Evolutionary conservation across 2,797 vertebrate species (phyloP).

Genomic region (Anguilla megastoma): DNA sequence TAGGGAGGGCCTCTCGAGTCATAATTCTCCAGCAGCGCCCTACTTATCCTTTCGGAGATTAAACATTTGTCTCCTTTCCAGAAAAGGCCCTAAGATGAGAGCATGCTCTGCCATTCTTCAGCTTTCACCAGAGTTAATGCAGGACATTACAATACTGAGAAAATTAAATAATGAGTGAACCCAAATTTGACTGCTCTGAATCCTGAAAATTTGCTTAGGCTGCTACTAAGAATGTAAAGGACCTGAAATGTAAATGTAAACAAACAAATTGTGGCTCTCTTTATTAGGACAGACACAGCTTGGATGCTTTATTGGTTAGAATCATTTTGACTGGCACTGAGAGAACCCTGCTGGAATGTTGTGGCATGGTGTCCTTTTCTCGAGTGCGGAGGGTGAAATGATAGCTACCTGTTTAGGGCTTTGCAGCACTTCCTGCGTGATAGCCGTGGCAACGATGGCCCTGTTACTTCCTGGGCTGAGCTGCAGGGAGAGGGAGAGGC

Average conservation of each 20-base stretch:
- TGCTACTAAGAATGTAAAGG: background rate
- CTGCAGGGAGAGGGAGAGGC: conserved; percentile 84
- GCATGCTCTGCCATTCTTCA: conserved; percentile 53
- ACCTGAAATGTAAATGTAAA: conserved; percentile 10
- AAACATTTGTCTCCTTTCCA: conserved; percentile 51
- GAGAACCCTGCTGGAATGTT: background rate
- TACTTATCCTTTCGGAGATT: conserved; percentile 53
- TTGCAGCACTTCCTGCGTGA: conserved; percentile 86
- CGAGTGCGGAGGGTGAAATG: background rate
- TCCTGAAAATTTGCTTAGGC: background rate
- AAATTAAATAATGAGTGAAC: conserved; percentile 29
- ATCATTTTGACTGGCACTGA: background rate
- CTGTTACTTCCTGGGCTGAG: conserved; percentile 79
- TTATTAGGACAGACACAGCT: background rate
- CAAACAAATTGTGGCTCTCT: background rate
- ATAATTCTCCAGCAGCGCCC: conserved; percentile 48
- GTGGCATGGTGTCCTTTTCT: background rate
- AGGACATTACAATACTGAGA: conserved; percentile 42
- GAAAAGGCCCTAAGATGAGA: conserved; percentile 53
- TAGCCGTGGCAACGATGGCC: conserved; percentile 81
- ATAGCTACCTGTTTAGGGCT: conserved; percentile 84
- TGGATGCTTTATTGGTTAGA: background rate
- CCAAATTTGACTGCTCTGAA: background rate
- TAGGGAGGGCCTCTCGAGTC: conserved; percentile 27
- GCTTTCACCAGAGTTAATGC: conserved; percentile 49